Percentiles rank a stretch among this genome's conserved stretches.
Conservation (phyloP, 2,797 vertebrate species). For the Sebastolobus altivelis region DNA sequence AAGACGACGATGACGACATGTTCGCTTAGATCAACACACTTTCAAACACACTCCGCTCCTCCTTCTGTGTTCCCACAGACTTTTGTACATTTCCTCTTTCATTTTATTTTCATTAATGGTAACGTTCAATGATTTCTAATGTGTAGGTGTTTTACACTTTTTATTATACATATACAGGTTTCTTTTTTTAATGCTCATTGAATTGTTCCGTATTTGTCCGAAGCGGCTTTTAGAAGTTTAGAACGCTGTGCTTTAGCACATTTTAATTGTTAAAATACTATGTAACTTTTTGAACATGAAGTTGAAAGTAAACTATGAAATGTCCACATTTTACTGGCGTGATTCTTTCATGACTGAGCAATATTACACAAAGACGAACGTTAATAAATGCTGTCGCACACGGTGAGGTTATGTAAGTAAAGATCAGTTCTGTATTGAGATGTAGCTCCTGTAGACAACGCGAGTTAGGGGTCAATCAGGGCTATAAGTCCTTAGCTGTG, state of each 20-base stretch:
- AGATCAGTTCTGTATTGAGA: too few species aligned
- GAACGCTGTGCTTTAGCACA: constrained; percentile 93
- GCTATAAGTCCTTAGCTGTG: too few species aligned
- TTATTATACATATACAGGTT: constrained; percentile 95
- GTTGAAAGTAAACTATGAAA: constrained; percentile 96
- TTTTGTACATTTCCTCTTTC: constrained; percentile 99
- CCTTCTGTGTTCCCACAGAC: constrained; percentile 77
- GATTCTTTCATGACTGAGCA: constrained; percentile 25
- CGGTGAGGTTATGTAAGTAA: neutral
- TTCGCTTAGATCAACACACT: constrained; percentile 87
- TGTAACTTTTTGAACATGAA: constrained; percentile 98
- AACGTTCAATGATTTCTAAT: constrained; percentile 97
- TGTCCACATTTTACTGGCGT: constrained; percentile 52
- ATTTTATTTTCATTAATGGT: constrained; percentile 94
- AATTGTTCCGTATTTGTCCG: constrained; percentile 94
- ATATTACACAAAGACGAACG: neutral
- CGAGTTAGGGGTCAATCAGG: too few species aligned
- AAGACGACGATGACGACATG: constrained; percentile 91
- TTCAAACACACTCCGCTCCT: constrained; percentile 52
- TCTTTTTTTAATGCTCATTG: constrained; percentile 98
- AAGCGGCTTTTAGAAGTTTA: constrained; percentile 97
- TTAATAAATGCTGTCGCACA: neutral
- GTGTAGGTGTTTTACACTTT: constrained; percentile 99
- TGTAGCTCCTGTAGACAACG: too few species aligned
- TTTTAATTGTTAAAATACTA: constrained; percentile 95